phyloP scores from a whole-genome alignment of 2,797 vertebrate species.

The Acropternis orthonyx region DNA sequence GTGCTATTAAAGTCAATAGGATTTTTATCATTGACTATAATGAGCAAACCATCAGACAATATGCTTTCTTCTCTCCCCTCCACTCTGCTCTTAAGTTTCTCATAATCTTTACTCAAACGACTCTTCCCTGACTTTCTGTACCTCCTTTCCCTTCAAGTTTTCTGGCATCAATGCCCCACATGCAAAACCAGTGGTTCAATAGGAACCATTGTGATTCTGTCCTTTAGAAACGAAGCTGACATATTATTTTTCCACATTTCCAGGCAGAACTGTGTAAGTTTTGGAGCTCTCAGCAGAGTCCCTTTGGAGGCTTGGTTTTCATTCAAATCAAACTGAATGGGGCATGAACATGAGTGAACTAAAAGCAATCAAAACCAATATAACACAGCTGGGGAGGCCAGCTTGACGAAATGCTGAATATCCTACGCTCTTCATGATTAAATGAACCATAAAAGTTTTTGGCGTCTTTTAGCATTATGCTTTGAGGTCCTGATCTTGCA shows the following conservation, averaged over 20 bases:
- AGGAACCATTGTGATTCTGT: accelerated
- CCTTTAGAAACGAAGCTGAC: not conserved
- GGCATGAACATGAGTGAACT: constrained; percentile 7
- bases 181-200: not conserved
- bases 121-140: not conserved
- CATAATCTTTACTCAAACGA: not conserved
- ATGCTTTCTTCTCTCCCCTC: not conserved
- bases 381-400: constrained; percentile 44
- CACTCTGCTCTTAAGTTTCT: not conserved
- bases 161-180: not conserved
- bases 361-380: constrained; percentile 32
- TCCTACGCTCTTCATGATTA: constrained; percentile 25
- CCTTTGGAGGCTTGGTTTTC: constrained; percentile 30
- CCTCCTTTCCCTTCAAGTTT: not conserved
- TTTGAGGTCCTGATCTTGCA: not conserved
- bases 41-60: not conserved
- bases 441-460: constrained; percentile 42
- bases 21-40: constrained; percentile 39
- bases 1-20: not conserved
- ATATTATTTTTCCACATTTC: not conserved
- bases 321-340: constrained; percentile 32
- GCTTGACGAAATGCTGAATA: constrained; percentile 35
- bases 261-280: not conserved
- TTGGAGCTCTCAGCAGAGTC: not conserved
- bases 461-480: not conserved